Conservation (phyloP, 2,113 vertebrate genomes). For the Nesospiza acunhae region DNA sequence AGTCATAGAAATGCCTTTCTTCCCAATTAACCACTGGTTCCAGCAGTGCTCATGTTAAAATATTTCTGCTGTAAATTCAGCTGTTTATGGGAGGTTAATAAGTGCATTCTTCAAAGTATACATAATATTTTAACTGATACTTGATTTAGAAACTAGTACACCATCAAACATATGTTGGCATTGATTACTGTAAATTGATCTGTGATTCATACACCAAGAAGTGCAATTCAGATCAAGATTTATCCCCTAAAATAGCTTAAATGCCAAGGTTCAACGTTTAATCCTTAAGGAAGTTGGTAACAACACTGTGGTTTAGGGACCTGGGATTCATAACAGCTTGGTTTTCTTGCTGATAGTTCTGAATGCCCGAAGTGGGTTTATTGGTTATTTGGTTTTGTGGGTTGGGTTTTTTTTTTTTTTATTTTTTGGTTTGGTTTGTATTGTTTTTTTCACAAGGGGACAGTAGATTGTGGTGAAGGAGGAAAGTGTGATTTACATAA, state of each 20-base stretch:
- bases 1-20: background rate
- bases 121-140: constrained; percentile 55
- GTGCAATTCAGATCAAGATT: constrained; percentile 8
- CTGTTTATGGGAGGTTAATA: constrained; percentile 53
- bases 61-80: constrained; percentile 68
- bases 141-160: background rate
- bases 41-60: constrained; percentile 36
- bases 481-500: background rate
- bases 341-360: constrained; percentile 6
- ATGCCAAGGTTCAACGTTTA: background rate
- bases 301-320: constrained; percentile 33
- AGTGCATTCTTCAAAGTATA: constrained; percentile 52
- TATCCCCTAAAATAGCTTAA: constrained; percentile 20
- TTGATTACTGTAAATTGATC: constrained; percentile 39
- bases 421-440: background rate
- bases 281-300: constrained; percentile 29
- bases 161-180: constrained; percentile 44
- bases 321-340: background rate
- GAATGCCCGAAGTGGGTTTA: background rate
- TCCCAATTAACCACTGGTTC: constrained; percentile 23
- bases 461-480: background rate
- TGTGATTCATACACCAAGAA: constrained; percentile 11
- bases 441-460: background rate
- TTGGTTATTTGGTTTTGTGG: background rate
- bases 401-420: background rate